Base-by-base conservation (phyloP, 2,113 vertebrate genomes). In the Ptyas mucosa region DNA sequence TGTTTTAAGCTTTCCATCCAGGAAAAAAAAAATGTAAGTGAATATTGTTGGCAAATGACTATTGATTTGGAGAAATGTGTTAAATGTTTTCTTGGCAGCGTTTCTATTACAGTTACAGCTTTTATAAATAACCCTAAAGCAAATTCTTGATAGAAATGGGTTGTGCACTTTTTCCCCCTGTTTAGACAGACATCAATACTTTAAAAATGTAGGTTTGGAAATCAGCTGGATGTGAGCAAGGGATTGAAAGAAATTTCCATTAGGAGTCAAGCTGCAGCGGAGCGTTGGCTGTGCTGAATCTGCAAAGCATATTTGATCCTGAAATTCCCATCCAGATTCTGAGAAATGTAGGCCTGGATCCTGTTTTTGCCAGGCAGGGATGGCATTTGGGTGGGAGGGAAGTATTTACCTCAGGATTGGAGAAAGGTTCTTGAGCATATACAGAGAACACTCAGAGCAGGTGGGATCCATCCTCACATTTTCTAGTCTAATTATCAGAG, bases 101-200 rank as follows among this genome's bases (percentile, higher is more conserved):
- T 87, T 93, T 95, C 88, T 97, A 88, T 95, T 97, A 94, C 96
- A 94, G 94, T 97, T 97, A 97, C 94, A 96, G 96, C 95, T 96
- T 97, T 97, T 97, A 95, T 96, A 97, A 97, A 97, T 97, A 96
- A 97, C 95, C 96, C 96, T 96, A 95, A 95, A 98, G 97, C 97
- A 97, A 97, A 96, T 85, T 95, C 95, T 43, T 94, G 92, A 93
- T 94, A 94, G 96, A 94, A 96, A 93, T 90, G 92, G 91, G 85
- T 93, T 95, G 43, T 94, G 23, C 90, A 88, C 93, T 95, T 95
- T 94, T 14, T 29, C 87, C 91, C 86, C 86, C 85, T 93, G 58
- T 87, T 91, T 89, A 93, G 95, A 51, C 75, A 51, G 81, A 92
- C 95, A 94, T 95, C 93, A 95, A 88, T 92, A 85, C 92, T 94